Base-by-base conservation (phyloP, 2,113 vertebrate species). In the Seriola rivoliana region DNA sequence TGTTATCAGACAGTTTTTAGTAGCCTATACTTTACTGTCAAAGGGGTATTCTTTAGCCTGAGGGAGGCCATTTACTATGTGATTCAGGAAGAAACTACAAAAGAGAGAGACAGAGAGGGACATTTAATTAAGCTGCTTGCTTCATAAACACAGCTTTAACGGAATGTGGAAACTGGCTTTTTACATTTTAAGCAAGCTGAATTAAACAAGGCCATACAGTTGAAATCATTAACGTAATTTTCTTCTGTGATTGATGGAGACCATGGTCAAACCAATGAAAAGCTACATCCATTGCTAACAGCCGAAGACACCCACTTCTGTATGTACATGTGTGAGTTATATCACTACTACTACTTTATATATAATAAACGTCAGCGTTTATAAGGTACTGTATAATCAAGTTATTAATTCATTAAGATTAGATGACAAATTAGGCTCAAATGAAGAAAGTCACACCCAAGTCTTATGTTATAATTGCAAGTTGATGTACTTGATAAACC, bases 101-200 rank as follows among this genome's bases (percentile, higher is more conserved):
- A n/a, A 60, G 4, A 19, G 42, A 21, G 12, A 36, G 34, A 11
- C 8, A 14, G 23, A n/a, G 23, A 5, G 5, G 4, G 1, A 13
- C n/a, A 32, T 7, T 68, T 69, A 69, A 78, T 86, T 73, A 69
- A 69, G 14, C 17, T 42, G 16, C 62, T 50, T 57, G 19, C 57
- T 40, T 48, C 14, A 58, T 63, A 73, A 78, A 69, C 17, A 65
- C n/a, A 34, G 29, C 40, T 55, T 69, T 50, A 48, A 69, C 46
- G 59, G n/a, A 21, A 62, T 25, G 29, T 54, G 13, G 13, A 62
- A 57, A 38, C 44, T 60, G 36, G 29, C 17, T 54, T 71, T 76
- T 66, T 70, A 46, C 46, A 62, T 62, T 78, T 44, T 59, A 19
- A 46, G 70, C 34, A 29, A 38, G 0, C 23, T 12, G 3, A 66